phyloP scores from a whole-genome alignment of 2,888 invertebrate genomes.

The Gastrophysa polygoni region DNA sequence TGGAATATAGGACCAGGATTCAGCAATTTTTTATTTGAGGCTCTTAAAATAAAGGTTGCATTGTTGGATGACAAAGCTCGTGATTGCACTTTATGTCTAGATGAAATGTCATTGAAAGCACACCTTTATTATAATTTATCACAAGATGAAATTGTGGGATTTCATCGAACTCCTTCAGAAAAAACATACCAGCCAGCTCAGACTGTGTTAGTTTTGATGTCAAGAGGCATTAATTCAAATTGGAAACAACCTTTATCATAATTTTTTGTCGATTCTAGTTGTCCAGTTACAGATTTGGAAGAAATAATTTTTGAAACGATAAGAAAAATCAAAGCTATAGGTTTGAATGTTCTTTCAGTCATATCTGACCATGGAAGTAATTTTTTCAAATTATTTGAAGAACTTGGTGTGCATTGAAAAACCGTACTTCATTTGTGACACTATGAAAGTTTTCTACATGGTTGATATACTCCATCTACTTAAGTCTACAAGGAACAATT shows the following conservation, averaged over 20 bases:
- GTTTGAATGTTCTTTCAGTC: slow-evolving; percentile 12
- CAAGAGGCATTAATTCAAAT: background rate
- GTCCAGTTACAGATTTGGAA: slow-evolving; percentile 7
- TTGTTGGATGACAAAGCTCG: background rate
- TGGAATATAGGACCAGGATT: slow-evolving; percentile 4
- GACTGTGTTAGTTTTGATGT: slow-evolving; percentile 2
- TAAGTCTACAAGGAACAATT: slow-evolving; percentile 12
- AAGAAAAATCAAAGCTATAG: background rate
- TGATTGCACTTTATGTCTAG: background rate
- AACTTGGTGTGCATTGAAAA: background rate
- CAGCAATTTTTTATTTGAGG: background rate
- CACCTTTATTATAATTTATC: background rate
- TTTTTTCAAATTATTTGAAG: slow-evolving; percentile 8
- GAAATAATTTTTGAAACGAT: slow-evolving; percentile 7
- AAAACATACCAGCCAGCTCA: background rate
- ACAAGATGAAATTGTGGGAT: slow-evolving; percentile 15
- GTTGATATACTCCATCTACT: slow-evolving; percentile 14
- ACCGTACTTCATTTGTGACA: background rate
- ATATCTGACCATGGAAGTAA: slow-evolving; percentile 18
- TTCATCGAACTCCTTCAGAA: slow-evolving; percentile 7
- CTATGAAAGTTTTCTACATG: slow-evolving; percentile 5
- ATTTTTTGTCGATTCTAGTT: slow-evolving; percentile 7
- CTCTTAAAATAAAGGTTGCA: background rate
- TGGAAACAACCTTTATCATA: slow-evolving; percentile 9
- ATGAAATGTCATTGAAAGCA: slow-evolving; percentile 2